A percentile compares a stretch with the other conserved stretches of the same genome.
Conservation (phyloP, 2,113 vertebrate genomes). For the Brienomyrus longianalis region DNA sequence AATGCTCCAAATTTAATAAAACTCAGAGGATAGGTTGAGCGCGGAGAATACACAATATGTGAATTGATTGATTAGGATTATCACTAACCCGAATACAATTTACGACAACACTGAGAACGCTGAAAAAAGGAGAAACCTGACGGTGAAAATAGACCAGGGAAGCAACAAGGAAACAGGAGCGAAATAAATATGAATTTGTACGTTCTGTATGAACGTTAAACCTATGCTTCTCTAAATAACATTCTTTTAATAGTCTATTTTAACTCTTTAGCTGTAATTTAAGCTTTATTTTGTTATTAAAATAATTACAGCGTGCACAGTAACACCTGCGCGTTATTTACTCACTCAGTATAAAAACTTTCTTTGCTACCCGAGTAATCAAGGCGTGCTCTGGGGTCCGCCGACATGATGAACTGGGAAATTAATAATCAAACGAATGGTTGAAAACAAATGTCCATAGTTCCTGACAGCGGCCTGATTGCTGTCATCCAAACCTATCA, state of each 20-base stretch:
- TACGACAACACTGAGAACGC: background rate
- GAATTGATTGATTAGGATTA: background rate
- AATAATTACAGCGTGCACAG: background rate
- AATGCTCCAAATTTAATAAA: background rate
- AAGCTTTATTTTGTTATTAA: background rate
- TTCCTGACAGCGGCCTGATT: background rate
- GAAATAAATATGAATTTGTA: background rate
- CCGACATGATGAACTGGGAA: background rate
- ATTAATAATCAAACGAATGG: background rate
- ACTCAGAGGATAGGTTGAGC: background rate
- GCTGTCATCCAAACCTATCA: background rate
- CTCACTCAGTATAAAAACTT: background rate
- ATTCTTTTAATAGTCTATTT: background rate
- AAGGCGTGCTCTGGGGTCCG: too few relatives aligned
- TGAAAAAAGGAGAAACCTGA: background rate
- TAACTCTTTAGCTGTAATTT: background rate
- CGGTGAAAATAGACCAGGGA: background rate
- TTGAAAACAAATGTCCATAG: background rate
- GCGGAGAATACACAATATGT: background rate
- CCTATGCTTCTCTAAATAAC: background rate
- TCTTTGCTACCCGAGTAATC: background rate
- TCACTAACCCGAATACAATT: background rate
- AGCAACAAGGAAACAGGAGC: background rate
- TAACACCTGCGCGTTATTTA: background rate
- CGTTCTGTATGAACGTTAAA: background rate